Base-by-base conservation (phyloP, 2,113 vertebrate species). In the Nematolebias whitei region DNA sequence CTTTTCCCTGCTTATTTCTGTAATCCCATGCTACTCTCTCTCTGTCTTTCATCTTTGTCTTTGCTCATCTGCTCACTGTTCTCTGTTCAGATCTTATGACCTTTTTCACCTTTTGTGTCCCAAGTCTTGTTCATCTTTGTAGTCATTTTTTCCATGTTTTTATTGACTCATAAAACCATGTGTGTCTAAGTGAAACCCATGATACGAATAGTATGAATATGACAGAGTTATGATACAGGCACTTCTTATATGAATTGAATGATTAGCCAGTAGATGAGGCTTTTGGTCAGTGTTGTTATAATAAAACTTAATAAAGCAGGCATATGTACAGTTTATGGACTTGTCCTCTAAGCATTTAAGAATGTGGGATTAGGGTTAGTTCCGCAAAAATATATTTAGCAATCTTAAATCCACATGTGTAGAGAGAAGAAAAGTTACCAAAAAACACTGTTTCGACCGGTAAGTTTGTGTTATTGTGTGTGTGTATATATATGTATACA, bases 341-440 rank as follows among this genome's bases (percentile, higher is more conserved):
- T 76, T 13, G 40, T 10, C 56, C 2, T n/a, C 75, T 76, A 80
- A 79, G 79, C 81, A 77, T 87, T 82, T 61, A 84, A 57, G 40
- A n/a, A n/a, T n/a, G n/a, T n/a, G n/a, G 55, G 63, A 49, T 74
- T 84, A 87, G 84, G 83, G 26, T 29, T 29, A 29, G 26, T 65
- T 63, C 35, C 53, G 60, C 49, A 64, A 84, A 85, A 85, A 80
- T 74, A 74, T 79, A 85, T 35, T 59, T 68, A 66, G 69, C 76
- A 70, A 40, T 77, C 75, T 81, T 74, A 56, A 84, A 80, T 18
- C 63, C 73, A 60, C 38, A 12, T 76, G 40, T 59, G 77, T 68
- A 59, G 22, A 9, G 8, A 24, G n/a, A 12, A 9, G 61, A 63
- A 20, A 49, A 39, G 48, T 38, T 4, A 12, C 32, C 10, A 57